phyloP scores from a whole-genome alignment of 2,113 vertebrate genomes.

The Catharus minimus region DNA sequence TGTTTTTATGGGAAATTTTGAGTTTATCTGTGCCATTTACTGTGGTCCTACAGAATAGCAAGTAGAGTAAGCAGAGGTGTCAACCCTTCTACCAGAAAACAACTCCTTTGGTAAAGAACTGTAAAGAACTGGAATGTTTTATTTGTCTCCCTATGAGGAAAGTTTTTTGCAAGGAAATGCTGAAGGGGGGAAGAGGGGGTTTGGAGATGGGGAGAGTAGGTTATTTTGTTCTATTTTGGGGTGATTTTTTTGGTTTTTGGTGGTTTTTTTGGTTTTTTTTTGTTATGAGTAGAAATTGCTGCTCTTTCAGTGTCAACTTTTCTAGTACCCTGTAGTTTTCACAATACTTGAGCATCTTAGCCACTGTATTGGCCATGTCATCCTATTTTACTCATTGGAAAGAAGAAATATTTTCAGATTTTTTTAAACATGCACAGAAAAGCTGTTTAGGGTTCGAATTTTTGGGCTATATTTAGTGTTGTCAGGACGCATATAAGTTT shows the following conservation, averaged over 20 bases:
- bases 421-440: neutral
- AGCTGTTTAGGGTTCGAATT: neutral
- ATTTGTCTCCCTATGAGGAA: neutral
- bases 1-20: neutral
- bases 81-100: neutral
- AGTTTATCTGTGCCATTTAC: neutral
- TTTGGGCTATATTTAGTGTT: neutral
- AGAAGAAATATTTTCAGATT: neutral
- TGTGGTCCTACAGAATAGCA: neutral
- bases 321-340: neutral
- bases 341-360: neutral
- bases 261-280: neutral
- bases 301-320: neutral
- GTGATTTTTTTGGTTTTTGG: neutral
- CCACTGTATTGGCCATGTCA: rapidly evolving
- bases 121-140: neutral
- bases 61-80: neutral
- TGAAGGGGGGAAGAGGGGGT: too few species aligned
- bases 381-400: neutral
- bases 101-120: neutral
- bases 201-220: too few species aligned
- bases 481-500: neutral
- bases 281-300: neutral
- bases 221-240: neutral
- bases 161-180: neutral